phyloP scores from a whole-genome alignment of 1,140 invertebrate species.

The Helicoverpa zea region DNA sequence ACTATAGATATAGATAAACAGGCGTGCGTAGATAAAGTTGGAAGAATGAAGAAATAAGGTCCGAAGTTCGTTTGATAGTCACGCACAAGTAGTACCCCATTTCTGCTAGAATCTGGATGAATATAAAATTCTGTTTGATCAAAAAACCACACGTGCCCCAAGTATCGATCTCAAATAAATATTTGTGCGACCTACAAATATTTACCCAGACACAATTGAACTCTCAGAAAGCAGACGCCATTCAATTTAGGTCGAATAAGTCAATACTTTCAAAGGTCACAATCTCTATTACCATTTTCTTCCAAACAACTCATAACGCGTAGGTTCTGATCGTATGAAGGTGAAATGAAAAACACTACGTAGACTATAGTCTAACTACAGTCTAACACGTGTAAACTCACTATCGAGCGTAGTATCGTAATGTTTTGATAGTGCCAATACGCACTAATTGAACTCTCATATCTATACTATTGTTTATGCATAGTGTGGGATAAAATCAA shows the following conservation, averaged over 20 bases:
- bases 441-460: slow-evolving; percentile 19
- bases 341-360: slow-evolving; percentile 33
- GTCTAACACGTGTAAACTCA: slow-evolving; percentile 1
- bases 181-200: background rate
- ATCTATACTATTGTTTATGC: slow-evolving; percentile 1
- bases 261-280: slow-evolving; percentile 5
- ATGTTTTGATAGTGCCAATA: background rate
- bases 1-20: background rate
- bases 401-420: background rate
- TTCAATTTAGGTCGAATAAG: background rate
- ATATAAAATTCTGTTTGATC: background rate
- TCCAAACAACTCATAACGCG: background rate
- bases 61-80: too few relatives aligned
- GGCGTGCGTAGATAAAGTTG: background rate
- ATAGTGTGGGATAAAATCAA: background rate
- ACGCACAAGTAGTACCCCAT: too few relatives aligned
- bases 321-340: background rate
- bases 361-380: background rate
- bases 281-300: background rate
- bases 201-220: slow-evolving; percentile 1
- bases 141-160: background rate
- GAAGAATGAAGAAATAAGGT: too few relatives aligned
- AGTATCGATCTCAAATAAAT: slow-evolving; percentile 9
- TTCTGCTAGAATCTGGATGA: too few relatives aligned
- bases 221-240: background rate